Evolutionary conservation across 2,113 vertebrate genomes (phyloP).

Genomic region (Gyps fulvus): DNA sequence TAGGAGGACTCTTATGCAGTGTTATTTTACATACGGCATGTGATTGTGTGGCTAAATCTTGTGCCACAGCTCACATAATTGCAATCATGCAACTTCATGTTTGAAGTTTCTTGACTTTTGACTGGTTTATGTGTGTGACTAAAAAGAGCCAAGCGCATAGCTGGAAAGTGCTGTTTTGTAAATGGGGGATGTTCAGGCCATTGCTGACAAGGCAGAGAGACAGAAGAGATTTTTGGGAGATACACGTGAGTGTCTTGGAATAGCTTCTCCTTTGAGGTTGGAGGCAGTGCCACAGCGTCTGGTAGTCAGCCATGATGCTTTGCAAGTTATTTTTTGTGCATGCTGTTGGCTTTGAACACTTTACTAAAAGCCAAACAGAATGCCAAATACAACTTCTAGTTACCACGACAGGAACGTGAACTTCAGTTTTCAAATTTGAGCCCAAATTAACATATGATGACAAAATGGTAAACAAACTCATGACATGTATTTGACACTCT

Average conservation of each 20-base stretch:
- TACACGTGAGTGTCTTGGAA: background rate
- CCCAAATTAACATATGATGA: background rate
- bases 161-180: background rate
- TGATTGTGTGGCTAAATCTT: background rate
- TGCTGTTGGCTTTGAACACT: background rate
- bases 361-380: background rate
- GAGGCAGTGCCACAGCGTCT: background rate
- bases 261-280: background rate
- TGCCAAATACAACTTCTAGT: background rate
- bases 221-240: background rate
- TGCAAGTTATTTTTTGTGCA: background rate
- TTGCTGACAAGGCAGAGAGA: background rate
- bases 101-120: background rate
- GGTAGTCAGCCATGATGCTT: background rate
- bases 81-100: background rate
- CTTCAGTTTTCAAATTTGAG: background rate
- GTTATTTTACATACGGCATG: background rate
- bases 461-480: background rate
- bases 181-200: background rate
- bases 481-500: background rate
- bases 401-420: background rate
- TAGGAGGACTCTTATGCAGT: background rate
- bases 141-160: background rate
- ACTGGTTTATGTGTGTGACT: background rate
- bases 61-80: background rate